Percentiles rank a stretch among this genome's conserved stretches.
Evolutionary conservation across 2,888 invertebrate genomes (phyloP).

Genomic region (Melanargia galathea): DNA sequence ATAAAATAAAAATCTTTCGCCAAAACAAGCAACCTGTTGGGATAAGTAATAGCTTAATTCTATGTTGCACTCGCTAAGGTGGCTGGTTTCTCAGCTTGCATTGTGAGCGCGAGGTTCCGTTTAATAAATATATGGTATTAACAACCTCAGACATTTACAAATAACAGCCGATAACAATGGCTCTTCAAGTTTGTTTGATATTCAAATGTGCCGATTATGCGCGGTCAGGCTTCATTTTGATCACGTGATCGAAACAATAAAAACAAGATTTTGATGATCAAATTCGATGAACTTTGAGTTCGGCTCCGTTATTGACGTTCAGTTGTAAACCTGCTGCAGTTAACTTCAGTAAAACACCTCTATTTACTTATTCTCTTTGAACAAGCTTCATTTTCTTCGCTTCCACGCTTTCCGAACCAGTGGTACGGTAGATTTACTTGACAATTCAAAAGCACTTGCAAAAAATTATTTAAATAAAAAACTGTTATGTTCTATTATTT

Average conservation of each 20-base stretch:
- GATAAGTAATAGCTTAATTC: constrained; percentile 82
- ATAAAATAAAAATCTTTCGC: constrained; percentile 46
- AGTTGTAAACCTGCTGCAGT: background rate
- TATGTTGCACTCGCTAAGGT: constrained; percentile 67
- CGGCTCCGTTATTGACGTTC: background rate
- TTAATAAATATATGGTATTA: constrained; percentile 73
- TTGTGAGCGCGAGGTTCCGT: constrained; percentile 52
- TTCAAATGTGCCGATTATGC: constrained; percentile 49
- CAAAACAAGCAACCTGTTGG: constrained; percentile 63
- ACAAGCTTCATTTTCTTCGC: no score
- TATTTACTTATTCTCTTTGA: no score
- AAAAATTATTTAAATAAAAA: no score
- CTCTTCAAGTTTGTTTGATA: constrained; percentile 47
- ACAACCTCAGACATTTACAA: constrained; percentile 54
- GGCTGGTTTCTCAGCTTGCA: constrained; percentile 73
- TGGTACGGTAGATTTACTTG: no score
- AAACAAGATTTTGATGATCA: constrained; percentile 12
- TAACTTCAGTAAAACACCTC: background rate
- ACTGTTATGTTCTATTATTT: no score
- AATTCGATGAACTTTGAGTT: background rate
- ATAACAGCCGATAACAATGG: constrained; percentile 60
- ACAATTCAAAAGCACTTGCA: no score
- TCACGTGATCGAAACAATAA: constrained; percentile 18
- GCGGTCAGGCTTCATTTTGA: constrained; percentile 29
- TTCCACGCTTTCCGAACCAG: no score